Base-by-base conservation (phyloP, 2,888 invertebrate genomes). In the Macrosoma leucophasiata region DNA sequence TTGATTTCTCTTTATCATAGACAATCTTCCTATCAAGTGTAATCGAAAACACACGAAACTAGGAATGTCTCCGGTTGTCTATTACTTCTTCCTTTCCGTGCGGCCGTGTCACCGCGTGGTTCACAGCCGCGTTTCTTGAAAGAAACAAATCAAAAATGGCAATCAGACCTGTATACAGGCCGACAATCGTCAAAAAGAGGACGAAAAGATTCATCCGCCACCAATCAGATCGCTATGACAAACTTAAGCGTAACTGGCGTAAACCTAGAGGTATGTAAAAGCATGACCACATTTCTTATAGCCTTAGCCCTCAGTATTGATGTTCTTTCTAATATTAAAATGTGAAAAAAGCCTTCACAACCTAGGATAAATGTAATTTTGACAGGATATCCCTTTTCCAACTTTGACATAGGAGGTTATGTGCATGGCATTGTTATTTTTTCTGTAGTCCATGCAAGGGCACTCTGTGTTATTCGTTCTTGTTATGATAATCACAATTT, bases 141-240 rank as follows among this genome's bases (percentile, higher is more conserved):
- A 71, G 71, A 72, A 69, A 57, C 54, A 57, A 71, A 76, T 65
- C 62, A 73, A 91, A 87, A 85, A 94, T 94, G 93, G 93, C 95
- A 70, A 94, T 95, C 71, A 88, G 94, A 84, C 96, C 96, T 57
- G 92, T 94, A 46, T 93, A 93, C 69, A 91, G 94, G 75, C 94
- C 95, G 17, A 91, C 88, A 66, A 95, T 97, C 75, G 90, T 97
- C 52, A 98, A 99, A 87, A 99, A 99, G 88, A 91, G 98, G 84
- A 95, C 95, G 59, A 98, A 98, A 88, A 95, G 95, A 85, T 99
- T 99, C 85, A 97, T 95, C 65, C 92, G 99, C 52, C 98, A 99
- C 84, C 98, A 99, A 82, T 96, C 96, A 66, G 98, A 99, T 86
- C 91, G 98, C 74, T 98, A 98, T 92, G 91, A 91, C 54, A 97